These are phyloP conservation scores for Petrophora chlorosata DNA, from an alignment of 2,888 invertebrate species.

Conservation along the genomic window DNA sequence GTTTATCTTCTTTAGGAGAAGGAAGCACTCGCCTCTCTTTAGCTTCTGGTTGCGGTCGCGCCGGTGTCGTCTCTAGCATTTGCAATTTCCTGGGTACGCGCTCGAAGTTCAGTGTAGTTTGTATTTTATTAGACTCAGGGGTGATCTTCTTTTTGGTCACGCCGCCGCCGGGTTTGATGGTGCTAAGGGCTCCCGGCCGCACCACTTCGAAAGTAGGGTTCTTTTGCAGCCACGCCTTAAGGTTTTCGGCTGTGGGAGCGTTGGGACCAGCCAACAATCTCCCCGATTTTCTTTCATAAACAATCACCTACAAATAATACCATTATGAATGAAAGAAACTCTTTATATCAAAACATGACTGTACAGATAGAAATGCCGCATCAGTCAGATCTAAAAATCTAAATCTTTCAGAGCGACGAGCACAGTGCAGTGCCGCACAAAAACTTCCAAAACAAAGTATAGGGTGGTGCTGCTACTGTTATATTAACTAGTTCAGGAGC, in stretches of 20 bases:
- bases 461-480: no score
- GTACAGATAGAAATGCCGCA: no score
- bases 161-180: constrained; percentile 67
- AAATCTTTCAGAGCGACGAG: no score
- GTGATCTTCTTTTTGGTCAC: constrained; percentile 57
- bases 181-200: constrained; percentile 83
- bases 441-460: no score
- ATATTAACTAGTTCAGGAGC: no score
- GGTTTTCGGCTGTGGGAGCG: constrained; percentile 91
- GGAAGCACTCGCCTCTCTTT: constrained; percentile 49
- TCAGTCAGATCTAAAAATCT: no score
- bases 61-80: constrained; percentile 44
- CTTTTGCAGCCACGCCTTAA: constrained; percentile 92
- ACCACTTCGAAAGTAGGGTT: constrained; percentile 95
- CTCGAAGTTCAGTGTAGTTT: constrained; percentile 78
- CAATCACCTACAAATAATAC: constrained; percentile 83
- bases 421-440: no score
- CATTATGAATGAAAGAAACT: not conserved
- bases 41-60: constrained; percentile 44
- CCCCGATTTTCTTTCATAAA: constrained; percentile 92
- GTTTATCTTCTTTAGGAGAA: constrained; percentile 52
- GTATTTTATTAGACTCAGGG: constrained; percentile 64
- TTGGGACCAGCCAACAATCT: constrained; percentile 89
- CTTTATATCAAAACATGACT: no score
- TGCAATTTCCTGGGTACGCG: constrained; percentile 61